Evolutionary conservation across 2,888 invertebrate genomes (phyloP).

Genomic region (Apoda limacodes): DNA sequence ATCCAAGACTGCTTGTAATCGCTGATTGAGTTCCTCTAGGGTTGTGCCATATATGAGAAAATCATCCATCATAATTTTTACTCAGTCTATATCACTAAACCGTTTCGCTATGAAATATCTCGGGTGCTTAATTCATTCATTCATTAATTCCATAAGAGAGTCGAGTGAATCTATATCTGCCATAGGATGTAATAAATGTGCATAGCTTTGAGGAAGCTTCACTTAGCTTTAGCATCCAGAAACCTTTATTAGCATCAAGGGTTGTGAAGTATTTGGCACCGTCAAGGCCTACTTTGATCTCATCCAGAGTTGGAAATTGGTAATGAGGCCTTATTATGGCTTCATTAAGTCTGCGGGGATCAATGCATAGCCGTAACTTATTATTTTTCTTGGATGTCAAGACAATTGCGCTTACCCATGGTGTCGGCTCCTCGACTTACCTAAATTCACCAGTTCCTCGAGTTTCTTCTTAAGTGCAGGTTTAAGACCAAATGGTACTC

Average conservation of each 20-base stretch:
- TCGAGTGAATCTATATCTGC: constrained; percentile 10
- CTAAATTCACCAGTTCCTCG: constrained; percentile 5
- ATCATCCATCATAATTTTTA: constrained; percentile 17
- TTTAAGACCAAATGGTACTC: constrained; percentile 11
- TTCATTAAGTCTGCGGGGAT: constrained; percentile 20
- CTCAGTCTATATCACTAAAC: constrained; percentile 7
- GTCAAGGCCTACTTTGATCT: constrained; percentile 8
- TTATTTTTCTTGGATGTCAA: constrained; percentile 16
- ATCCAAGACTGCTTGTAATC: constrained; percentile 12
- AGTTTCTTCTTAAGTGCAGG: constrained; percentile 13
- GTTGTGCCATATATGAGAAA: constrained; percentile 15
- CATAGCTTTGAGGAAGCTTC: constrained; percentile 14
- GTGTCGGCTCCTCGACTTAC: constrained; percentile 16
- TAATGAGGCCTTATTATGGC: constrained; percentile 18
- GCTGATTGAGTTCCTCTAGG: constrained; percentile 7
- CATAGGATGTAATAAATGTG: constrained; percentile 16
- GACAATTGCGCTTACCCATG: constrained; percentile 19
- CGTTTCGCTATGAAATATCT: constrained; percentile 12
- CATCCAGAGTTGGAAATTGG: constrained; percentile 20
- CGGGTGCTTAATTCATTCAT: constrained; percentile 9
- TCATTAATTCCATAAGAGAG: constrained; percentile 14
- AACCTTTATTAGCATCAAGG: constrained; percentile 20
- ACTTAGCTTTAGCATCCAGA: constrained; percentile 16
- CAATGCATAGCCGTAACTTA: constrained; percentile 19
- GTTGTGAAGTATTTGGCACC: constrained; percentile 17